phyloP scores from a whole-genome alignment of 2,797 vertebrate species.

The Menidia menidia region DNA sequence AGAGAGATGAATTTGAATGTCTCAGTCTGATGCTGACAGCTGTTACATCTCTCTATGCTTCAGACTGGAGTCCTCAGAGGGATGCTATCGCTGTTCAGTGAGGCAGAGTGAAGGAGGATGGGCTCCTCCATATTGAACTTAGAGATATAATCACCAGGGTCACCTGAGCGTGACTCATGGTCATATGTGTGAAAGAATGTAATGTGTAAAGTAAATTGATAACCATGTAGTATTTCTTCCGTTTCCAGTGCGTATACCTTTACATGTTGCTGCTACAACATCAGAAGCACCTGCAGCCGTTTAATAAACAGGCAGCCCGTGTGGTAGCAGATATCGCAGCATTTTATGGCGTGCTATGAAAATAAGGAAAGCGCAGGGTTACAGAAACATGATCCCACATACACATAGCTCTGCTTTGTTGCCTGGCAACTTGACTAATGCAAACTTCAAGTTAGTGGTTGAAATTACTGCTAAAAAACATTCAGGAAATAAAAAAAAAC shows the following conservation, averaged over 20 bases:
- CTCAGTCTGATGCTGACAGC: constrained; percentile 33
- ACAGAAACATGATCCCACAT: constrained; percentile 48
- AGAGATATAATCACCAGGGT: constrained; percentile 55
- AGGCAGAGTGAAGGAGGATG: constrained; percentile 45
- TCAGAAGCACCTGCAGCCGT: neutral
- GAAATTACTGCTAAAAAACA: constrained; percentile 48
- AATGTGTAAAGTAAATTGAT: constrained; percentile 41
- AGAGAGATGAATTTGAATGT: constrained; percentile 20
- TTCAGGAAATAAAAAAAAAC: constrained; percentile 10
- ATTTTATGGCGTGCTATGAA: constrained; percentile 50
- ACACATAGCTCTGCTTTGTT: constrained; percentile 63
- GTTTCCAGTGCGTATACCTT: neutral
- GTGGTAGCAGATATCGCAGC: constrained; percentile 39
- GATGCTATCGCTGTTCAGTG: constrained; percentile 41
- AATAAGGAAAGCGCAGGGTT: constrained; percentile 33
- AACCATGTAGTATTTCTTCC: neutral
- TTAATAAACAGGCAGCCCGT: constrained; percentile 15
- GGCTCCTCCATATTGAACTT: constrained; percentile 41
- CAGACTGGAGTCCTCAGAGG: constrained; percentile 28
- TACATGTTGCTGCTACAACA: neutral
- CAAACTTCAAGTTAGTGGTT: constrained; percentile 49
- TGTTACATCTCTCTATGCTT: constrained; percentile 1
- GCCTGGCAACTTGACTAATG: constrained; percentile 80
- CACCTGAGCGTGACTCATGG: constrained; percentile 54
- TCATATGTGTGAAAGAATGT: constrained; percentile 41